phyloP scores from a whole-genome alignment of 2,113 vertebrate genomes.

The Myocastor coypus region DNA sequence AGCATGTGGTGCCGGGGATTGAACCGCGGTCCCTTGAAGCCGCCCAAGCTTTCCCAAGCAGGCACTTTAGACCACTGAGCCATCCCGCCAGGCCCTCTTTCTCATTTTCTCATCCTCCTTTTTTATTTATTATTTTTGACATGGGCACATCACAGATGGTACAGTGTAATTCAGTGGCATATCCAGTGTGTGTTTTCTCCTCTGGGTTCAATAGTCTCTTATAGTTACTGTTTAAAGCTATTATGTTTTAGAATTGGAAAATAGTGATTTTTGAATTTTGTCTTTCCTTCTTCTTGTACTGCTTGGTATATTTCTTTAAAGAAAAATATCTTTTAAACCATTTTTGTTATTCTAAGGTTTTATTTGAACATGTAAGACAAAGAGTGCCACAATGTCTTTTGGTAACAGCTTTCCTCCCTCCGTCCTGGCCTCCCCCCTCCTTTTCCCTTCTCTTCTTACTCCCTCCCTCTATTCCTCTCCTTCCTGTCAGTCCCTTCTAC shows the following conservation, averaged over 20 bases:
- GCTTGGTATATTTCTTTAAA: background rate
- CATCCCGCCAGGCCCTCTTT: no score
- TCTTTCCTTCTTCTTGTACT: constrained; percentile 35
- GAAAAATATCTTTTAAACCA: constrained; percentile 23
- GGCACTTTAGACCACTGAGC: no score
- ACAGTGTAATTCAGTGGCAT: background rate
- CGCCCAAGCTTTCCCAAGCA: no score
- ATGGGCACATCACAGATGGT: background rate
- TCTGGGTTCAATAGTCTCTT: background rate
- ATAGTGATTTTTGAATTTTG: constrained; percentile 32
- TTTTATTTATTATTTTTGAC: background rate
- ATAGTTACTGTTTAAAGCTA: background rate
- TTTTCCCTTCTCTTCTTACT: background rate
- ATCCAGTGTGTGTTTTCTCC: background rate
- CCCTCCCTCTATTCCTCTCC: no score
- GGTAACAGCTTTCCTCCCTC: background rate
- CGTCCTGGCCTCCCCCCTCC: background rate
- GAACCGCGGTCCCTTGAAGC: no score
- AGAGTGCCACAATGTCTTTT: background rate
- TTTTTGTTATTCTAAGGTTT: background rate
- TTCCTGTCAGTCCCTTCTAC: background rate
- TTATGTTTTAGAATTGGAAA: constrained; percentile 11
- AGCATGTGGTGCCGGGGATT: no score
- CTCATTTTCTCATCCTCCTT: no score
- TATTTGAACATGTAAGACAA: constrained; percentile 1